Base-by-base conservation (phyloP, 1,140 invertebrate species). In the Scaptomyza pallida region DNA sequence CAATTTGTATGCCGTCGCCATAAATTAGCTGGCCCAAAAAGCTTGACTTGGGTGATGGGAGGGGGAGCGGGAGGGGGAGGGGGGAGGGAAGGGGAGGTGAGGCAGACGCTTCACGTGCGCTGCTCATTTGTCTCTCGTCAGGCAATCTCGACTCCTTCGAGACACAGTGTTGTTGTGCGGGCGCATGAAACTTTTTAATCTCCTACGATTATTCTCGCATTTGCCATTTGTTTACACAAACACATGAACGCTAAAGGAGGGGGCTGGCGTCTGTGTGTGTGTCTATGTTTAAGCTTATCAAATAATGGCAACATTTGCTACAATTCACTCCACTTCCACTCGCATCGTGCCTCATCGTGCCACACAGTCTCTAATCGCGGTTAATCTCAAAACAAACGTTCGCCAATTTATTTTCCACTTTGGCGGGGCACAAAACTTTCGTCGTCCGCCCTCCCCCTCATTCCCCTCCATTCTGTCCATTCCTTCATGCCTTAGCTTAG, bases 371-470 rank as follows among this genome's bases (percentile, higher is more conserved):
- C 89, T 90, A 90, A 90, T 90, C 89, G 89, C 89, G 89, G 89
- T 90, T 90, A 90, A 90, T 90, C 89, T 90, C 78, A 83, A 86
- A 90, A 90, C 89, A 90, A 90, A 90, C 89, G 89, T 90, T 90
- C 80, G 72, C 78, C 89, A 90, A 90, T 90, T 90, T 90, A 90
- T 90, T 89, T 90, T 90, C 89, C 89, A 90, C 88, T 89, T 89
- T 90, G 55, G 61, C 61, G 59, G 59, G 60, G 47, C 5, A 45
- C n/a, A 52, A 30, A 86, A 76, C 64, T 86, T 86, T 86, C 63
- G 8, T 30, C 2, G 55, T n/a, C 23, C 23, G 2, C 23, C 23
- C 23, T 5, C 43, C 60, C 61, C n/a, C 21, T 21, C 35, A 43
- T 12, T 1, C 68, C 8, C 19, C 59, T 40, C 12, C 51, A 17